Base-by-base conservation (phyloP, 2,888 invertebrate species). In the Eilema caniola region DNA sequence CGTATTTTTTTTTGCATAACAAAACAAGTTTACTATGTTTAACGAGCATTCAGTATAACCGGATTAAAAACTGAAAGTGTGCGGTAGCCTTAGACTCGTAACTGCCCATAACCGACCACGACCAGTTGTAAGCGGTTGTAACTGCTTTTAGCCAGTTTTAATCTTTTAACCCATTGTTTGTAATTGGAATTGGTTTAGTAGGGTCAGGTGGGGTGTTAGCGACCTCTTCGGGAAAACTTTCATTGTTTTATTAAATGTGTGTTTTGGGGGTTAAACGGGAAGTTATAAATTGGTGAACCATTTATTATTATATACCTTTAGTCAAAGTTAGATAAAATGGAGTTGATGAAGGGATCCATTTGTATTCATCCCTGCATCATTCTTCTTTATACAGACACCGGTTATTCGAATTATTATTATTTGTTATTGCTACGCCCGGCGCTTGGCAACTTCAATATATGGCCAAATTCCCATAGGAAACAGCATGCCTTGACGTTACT, bases 141-240 rank as follows among this genome's bases (percentile, higher is more conserved):
- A 75, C 74, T 67, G 73, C 73, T 74, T 78, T 78, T 74, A 84
- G 81, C 79, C 77, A 76, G 85, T 85, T 90, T 89, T 88, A 91
- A 89, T 88, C 87, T 88, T 86, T 88, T 85, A 85, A 88, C 86
- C 86, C 85, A 73, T 76, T 70, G 76, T 70, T 84, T 85, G 81
- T 83, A 73, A 77, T 79, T 74, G 62, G 69, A 76, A 83, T 83
- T 81, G 75, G 80, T 76, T 79, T 76, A 70, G 79, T 78, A 53
- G 76, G 79, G 79, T 84, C 85, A 82, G 86, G 84, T 83, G 77
- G 75, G 78, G 75, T 71, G 33, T 62, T 62, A 62, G 59, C 24
- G 20, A 47, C 62, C 59, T 82, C 72, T 76, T 78, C 70, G 72
- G 47, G 47, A 33, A 68, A 78, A 82, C 78, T 82, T 82, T 80